Evolutionary conservation across 1,140 invertebrate species (phyloP), one percentile per base, ranked within the genome.

Genomic region (Rhysida immarginata): DNA sequence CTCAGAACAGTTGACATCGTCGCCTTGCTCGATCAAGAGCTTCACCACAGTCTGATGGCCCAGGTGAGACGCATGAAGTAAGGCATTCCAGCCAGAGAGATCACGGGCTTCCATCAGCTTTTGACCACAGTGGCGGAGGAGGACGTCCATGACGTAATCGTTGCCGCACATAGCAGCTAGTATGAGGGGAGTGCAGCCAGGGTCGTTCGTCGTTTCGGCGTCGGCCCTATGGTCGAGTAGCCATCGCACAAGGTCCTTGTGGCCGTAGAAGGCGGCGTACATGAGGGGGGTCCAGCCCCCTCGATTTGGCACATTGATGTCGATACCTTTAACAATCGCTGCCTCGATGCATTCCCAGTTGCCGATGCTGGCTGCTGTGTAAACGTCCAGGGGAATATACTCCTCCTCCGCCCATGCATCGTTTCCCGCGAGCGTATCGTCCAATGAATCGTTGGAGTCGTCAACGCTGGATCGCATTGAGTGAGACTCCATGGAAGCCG

Each of bases 211-310:
- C 2, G 68, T 59, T 59, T 75, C 69, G 0, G 70, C 65, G 56
- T 64, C 61, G 1, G 69, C 72, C 23, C 70, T 68, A 20, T 66
- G 65, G 44, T 71, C 66, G 35, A 76, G 58, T 27, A 77, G 57
- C 13, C 72, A 54, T 55, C 65, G 67, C 8, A 73, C 71, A 26
- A 74, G 67, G 46, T 66, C 67, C 23, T 71, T 67, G 63, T 76
- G 73, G 14, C 74, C 75, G 53, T 71, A 71, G 57, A 72, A 75
- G 55, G 71, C 68, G 1, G 74, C 75, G 65, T 76, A 76, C 73
- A 77, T 75, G 23, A 77, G 62, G 0, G 75, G 69, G 2, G 75
- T 75, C 74, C 74, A 75, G 2, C 73, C 72, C 25, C 68, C 65
- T 46, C 55, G 60, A 58, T 75, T 75, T 41, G 63, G 65, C 18